Evolutionary conservation across 2,113 vertebrate genomes (phyloP).

Genomic region (Dicrurus megarhynchus): DNA sequence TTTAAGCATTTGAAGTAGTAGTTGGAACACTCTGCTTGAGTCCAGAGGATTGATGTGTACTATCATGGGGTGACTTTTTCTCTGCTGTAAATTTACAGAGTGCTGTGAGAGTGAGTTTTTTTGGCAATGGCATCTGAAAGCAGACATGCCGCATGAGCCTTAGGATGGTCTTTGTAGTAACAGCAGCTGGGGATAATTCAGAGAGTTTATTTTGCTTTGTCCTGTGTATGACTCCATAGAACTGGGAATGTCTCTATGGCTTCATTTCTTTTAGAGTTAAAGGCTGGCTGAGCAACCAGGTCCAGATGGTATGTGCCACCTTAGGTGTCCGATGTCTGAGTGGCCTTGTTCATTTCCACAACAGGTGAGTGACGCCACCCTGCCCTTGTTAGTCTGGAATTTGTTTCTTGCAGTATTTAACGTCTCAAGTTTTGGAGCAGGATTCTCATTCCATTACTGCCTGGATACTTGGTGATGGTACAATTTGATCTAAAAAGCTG

Average conservation of each 20-base stretch:
- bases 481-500: background rate
- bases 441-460: background rate
- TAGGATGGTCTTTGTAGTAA: background rate
- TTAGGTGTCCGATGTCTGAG: conserved; percentile 86
- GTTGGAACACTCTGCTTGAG: background rate
- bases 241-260: background rate
- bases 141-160: background rate
- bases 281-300: conserved; percentile 84
- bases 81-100: background rate
- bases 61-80: background rate
- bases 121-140: background rate
- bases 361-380: conserved; percentile 76
- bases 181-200: background rate
- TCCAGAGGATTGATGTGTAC: background rate
- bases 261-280: conserved; percentile 73
- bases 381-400: background rate
- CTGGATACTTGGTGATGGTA: background rate
- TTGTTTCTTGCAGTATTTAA: background rate
- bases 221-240: accelerated
- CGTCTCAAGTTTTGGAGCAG: background rate
- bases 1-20: background rate
- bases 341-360: conserved; percentile 86
- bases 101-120: background rate
- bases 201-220: background rate
- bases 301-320: conserved; percentile 87